These are phyloP conservation scores for Lepilemur septentrionalis DNA, from an alignment of 2,797 vertebrate species.

Conservation along the genomic window DNA sequence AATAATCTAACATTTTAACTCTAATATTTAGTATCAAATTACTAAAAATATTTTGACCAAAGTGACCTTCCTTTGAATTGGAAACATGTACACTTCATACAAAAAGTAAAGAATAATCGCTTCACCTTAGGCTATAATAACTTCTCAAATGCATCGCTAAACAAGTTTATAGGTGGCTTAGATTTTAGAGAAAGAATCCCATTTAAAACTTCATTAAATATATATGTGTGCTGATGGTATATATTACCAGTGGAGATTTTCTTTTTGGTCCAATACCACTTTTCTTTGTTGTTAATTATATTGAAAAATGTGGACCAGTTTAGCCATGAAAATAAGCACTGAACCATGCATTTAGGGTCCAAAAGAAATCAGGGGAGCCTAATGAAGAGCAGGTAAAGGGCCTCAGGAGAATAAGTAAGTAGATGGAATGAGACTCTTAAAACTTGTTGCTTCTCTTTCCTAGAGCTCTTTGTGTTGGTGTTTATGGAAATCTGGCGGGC, in stretches of 20 bases:
- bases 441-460: background rate
- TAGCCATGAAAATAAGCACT: constrained; percentile 36
- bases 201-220: constrained; percentile 28
- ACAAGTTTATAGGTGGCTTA: background rate
- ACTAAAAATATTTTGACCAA: constrained; percentile 47
- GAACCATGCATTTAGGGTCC: background rate
- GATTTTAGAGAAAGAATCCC: constrained; percentile 5
- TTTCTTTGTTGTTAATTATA: constrained; percentile 45
- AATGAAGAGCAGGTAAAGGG: background rate
- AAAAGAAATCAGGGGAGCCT: constrained; percentile 39
- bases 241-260: background rate
- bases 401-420: constrained; percentile 24
- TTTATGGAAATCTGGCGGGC: background rate
- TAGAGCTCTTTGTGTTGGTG: background rate
- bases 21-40: constrained; percentile 21
- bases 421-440: background rate
- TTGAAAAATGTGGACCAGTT: constrained; percentile 36
- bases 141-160: constrained; percentile 3
- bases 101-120: constrained; percentile 28
- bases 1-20: constrained; percentile 9
- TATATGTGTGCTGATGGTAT: background rate
- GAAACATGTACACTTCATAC: background rate
- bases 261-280: background rate
- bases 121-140: background rate
- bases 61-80: background rate